Evolutionary conservation across 2,113 vertebrate genomes (phyloP).

Genomic region (Grallaria varia): DNA sequence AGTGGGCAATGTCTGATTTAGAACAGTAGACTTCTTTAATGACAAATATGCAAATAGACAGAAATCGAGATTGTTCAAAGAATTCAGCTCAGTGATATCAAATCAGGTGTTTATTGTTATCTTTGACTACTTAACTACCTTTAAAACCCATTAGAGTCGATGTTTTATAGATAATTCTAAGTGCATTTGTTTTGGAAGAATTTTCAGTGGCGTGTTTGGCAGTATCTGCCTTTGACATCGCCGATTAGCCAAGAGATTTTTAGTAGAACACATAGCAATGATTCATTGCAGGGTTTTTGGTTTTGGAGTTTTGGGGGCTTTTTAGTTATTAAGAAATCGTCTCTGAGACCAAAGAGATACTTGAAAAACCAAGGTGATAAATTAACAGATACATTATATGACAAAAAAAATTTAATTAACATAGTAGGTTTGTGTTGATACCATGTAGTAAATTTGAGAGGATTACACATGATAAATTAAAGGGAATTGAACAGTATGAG

Average conservation of each 20-base stretch:
- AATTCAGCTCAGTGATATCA: neutral
- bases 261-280: neutral
- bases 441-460: rapidly evolving
- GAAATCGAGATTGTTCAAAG: neutral
- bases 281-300: neutral
- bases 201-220: neutral
- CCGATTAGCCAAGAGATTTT: neutral
- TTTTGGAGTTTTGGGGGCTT: too few relatives aligned
- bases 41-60: neutral
- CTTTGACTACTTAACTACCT: neutral
- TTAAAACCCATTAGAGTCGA: too few relatives aligned
- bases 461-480: rapidly evolving
- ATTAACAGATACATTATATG: neutral
- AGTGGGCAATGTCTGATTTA: neutral
- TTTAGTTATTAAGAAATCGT: neutral
- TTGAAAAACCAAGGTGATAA: neutral
- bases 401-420: neutral
- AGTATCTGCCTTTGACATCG: neutral
- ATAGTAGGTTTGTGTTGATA: neutral
- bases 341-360: neutral
- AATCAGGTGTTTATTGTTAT: neutral
- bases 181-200: neutral
- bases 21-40: neutral
- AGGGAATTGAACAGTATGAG: neutral
- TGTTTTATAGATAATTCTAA: too few relatives aligned